phyloP scores from a whole-genome alignment of 2,888 invertebrate species.

The Amphipoea lucens region DNA sequence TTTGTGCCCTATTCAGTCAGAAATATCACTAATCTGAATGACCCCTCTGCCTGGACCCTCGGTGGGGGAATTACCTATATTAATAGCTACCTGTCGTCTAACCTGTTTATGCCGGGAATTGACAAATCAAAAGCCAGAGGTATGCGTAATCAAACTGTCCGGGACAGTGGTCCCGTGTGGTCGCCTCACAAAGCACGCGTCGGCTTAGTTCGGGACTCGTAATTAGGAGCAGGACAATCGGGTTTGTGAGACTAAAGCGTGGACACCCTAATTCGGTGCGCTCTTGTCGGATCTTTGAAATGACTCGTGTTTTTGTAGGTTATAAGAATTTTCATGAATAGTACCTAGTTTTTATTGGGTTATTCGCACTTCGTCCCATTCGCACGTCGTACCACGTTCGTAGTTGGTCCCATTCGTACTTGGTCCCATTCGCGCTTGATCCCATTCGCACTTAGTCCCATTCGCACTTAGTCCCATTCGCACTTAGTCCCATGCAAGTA shows the following conservation, averaged over 20 bases:
- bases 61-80: constrained; percentile 18
- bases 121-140: constrained; percentile 62
- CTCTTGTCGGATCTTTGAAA: constrained; percentile 35
- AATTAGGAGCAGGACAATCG: constrained; percentile 69
- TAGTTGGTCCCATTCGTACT: too few species aligned
- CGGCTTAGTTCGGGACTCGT: constrained; percentile 55
- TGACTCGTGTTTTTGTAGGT: constrained; percentile 1
- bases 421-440: too few species aligned
- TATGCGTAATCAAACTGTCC: constrained; percentile 62
- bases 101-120: constrained; percentile 35
- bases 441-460: too few species aligned
- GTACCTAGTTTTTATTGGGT: not conserved
- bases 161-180: constrained; percentile 55
- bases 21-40: not conserved
- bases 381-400: too few species aligned
- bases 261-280: constrained; percentile 38
- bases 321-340: not conserved
- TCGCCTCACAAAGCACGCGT: constrained; percentile 63
- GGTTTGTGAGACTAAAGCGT: constrained; percentile 52
- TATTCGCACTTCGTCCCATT: too few species aligned
- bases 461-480: too few species aligned
- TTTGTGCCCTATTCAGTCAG: not conserved
- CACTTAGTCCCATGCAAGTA: too few species aligned
- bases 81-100: constrained; percentile 26
- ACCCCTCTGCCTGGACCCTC: not conserved